These are phyloP conservation scores for Pangasius sanitwongsei DNA, from an alignment of 2,797 vertebrate genomes.

Conservation along the genomic window DNA sequence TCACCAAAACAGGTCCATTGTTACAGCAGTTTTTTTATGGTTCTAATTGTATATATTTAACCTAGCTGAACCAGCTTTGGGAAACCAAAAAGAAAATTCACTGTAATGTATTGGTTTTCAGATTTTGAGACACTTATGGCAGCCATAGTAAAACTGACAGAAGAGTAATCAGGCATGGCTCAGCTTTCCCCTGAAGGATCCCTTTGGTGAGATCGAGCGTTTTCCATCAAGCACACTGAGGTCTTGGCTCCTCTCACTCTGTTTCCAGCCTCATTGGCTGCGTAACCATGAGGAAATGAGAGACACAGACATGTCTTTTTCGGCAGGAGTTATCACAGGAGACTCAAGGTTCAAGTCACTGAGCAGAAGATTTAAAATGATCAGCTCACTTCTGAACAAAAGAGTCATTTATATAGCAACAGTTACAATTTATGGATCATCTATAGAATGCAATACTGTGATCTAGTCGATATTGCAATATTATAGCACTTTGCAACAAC, in stretches of 20 bases:
- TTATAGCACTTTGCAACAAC: no score
- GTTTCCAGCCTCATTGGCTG: conserved; percentile 71
- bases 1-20: conserved; percentile 19
- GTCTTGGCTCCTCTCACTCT: conserved; percentile 62
- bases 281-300: conserved; percentile 71
- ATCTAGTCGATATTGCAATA: background rate
- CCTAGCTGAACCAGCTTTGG: conserved; percentile 11
- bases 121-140: conserved; percentile 38
- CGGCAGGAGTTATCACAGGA: conserved; percentile 55
- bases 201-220: conserved; percentile 60
- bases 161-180: conserved; percentile 65
- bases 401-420: conserved; percentile 2
- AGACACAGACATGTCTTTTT: conserved; percentile 58
- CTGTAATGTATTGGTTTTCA: background rate
- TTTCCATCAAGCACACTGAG: conserved; percentile 57
- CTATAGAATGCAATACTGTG: background rate
- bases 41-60: conserved; percentile 9
- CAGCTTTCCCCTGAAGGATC: conserved; percentile 56
- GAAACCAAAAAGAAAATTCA: background rate
- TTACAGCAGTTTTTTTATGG: background rate
- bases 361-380: conserved; percentile 55
- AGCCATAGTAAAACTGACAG: conserved; percentile 60
- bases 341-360: conserved; percentile 45
- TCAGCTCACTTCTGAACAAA: conserved; percentile 18
- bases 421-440: background rate